Evolutionary conservation across 2,888 invertebrate species (phyloP).

Genomic region (Eupithecia vulgata): DNA sequence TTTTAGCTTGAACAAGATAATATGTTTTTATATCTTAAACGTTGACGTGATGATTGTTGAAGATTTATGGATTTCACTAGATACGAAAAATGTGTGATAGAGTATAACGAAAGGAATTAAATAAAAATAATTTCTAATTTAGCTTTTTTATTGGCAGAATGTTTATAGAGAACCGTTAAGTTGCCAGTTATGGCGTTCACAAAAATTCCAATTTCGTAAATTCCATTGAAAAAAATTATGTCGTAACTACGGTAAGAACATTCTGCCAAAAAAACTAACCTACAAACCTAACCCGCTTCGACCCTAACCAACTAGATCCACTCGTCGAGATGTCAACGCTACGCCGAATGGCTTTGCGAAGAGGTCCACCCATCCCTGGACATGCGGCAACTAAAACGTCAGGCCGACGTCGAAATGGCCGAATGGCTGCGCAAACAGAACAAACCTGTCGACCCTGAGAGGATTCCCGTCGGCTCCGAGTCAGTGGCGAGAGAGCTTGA

Average conservation of each 20-base stretch:
- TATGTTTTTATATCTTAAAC: background rate
- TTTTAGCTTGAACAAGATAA: background rate
- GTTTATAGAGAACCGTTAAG: conserved; percentile 25
- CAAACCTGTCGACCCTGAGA: conserved; percentile 59
- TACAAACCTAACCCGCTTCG: conserved; percentile 80
- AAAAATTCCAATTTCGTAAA: background rate
- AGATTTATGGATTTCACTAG: conserved; percentile 16
- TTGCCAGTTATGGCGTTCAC: background rate
- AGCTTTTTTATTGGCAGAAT: conserved; percentile 47
- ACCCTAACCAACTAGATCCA: conserved; percentile 88
- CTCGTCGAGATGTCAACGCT: conserved; percentile 92
- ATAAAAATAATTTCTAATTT: conserved; percentile 40
- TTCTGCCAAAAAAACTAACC: conserved; percentile 71
- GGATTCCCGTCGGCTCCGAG: conserved; percentile 86
- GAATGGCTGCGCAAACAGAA: conserved; percentile 68
- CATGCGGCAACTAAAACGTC: conserved; percentile 73
- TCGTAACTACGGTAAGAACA: conserved; percentile 45
- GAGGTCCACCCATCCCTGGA: conserved; percentile 93
- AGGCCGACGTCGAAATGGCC: conserved; percentile 71
- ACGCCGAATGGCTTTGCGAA: conserved; percentile 91
- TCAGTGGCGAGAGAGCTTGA: conserved; percentile 90
- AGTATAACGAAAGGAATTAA: conserved; percentile 37
- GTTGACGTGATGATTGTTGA: background rate
- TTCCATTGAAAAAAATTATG: background rate
- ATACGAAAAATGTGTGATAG: conserved; percentile 6